Evolutionary conservation across 2,888 invertebrate species (phyloP), one percentile per base, ranked within the genome.

Genomic region (Philaethria dido): DNA sequence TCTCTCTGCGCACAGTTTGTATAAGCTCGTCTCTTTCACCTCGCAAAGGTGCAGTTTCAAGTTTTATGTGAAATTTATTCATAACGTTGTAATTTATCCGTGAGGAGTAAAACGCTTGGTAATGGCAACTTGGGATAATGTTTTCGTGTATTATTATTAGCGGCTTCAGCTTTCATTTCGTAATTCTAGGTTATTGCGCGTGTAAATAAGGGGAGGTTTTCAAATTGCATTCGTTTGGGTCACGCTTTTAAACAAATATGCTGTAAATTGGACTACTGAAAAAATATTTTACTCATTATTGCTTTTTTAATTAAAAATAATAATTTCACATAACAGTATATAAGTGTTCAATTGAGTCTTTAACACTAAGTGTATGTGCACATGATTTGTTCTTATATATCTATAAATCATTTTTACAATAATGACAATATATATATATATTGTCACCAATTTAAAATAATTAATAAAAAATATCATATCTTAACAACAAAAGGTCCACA

Each of bases 51-150:
- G 92, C 93, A 92, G 84, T 89, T 80, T 80, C 75, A 85, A 91
- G 88, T 91, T 93, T 93, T 93, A 93, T 93, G 92, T 82, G 89
- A 93, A 92, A 93, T 93, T 93, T 93, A 93, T 93, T 93, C 93
- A 93, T 93, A 93, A 93, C 92, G 85, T 86, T 83, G 90, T 93
- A 93, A 93, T 93, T 92, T 90, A 93, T 92, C 90, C 89, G 81
- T 79, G 85, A 81, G 81, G 82, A 89, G 90, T 88, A 87, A 89
- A 90, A 87, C 85, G 87, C 82, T 82, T 74, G 76, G 89, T 89
- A 90, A 90, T 90, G 87, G 85, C 77, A 80, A 80, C 79, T 73
- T 81, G 80, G 84, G 80, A 79, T 82, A 84, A 87, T 85, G 83
- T 84, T 85, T 83, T 85, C 82, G 81, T 83, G 83, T 84, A 85